A percentile compares a stretch with the other conserved stretches of the same genome.
These are phyloP conservation scores for Andrena fulva DNA, from an alignment of 2,888 invertebrate species.

Conservation along the genomic window DNA sequence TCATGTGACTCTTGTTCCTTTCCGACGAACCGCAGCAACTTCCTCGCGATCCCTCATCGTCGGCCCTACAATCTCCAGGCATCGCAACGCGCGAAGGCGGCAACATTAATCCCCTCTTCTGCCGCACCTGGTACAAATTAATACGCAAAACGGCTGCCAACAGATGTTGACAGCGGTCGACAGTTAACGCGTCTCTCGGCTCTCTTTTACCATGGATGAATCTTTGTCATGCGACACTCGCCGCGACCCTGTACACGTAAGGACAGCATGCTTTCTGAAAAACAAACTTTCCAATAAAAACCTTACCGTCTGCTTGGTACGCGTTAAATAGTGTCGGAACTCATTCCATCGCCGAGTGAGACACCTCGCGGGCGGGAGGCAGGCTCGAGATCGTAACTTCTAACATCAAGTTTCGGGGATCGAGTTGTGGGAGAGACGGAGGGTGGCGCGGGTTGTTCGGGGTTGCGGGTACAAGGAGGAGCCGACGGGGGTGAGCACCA, in stretches of 20 bases:
- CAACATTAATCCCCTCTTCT: too few relatives aligned
- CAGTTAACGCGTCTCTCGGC: background rate
- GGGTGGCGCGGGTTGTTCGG: conserved; percentile 62
- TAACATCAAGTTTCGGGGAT: conserved; percentile 77
- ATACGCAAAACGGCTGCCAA: background rate
- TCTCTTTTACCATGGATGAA: background rate
- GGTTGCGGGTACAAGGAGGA: conserved; percentile 76
- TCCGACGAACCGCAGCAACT: too few relatives aligned
- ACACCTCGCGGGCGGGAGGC: conserved; percentile 60
- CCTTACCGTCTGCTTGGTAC: conserved; percentile 62
- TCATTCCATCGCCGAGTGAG: conserved; percentile 37
- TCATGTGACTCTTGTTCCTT: too few relatives aligned
- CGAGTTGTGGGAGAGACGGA: conserved; percentile 64
- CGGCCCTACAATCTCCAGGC: too few relatives aligned
- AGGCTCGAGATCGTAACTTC: conserved; percentile 75
- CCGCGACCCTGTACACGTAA: conserved; percentile 37
- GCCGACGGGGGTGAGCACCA: conserved; percentile 77
- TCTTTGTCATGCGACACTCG: conserved; percentile 45
- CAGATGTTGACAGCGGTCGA: background rate
- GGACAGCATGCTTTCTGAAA: conserved; percentile 65
- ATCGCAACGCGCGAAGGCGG: too few relatives aligned
- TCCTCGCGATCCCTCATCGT: too few relatives aligned
- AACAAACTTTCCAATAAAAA: conserved; percentile 50
- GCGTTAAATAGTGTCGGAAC: conserved; percentile 39
- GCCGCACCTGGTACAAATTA: background rate